Evolutionary conservation across 2,888 invertebrate species (phyloP).

Genomic region (Tachina grossa): DNA sequence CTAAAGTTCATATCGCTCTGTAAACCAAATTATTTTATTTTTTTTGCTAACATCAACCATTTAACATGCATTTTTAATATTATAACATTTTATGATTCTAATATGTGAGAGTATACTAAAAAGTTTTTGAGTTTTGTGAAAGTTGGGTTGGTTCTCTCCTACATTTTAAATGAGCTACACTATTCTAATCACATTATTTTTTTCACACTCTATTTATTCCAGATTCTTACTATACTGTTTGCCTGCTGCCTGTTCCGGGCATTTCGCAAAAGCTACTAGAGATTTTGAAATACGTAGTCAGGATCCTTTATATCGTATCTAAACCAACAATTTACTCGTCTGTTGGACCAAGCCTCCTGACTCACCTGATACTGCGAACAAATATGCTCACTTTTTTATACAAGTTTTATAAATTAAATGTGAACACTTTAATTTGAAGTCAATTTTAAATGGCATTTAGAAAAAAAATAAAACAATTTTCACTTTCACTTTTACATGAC

Average conservation of each 20-base stretch:
- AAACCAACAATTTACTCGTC: constrained; percentile 38
- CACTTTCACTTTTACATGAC: constrained; percentile 27
- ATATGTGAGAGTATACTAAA: too few relatives aligned
- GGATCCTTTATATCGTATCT: constrained; percentile 78
- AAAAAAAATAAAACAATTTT: constrained; percentile 42
- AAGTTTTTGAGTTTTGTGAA: too few relatives aligned
- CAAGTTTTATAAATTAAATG: constrained; percentile 36
- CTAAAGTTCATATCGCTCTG: too few relatives aligned
- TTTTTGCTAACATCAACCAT: too few relatives aligned
- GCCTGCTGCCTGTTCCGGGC: constrained; percentile 96
- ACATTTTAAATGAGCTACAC: neutral
- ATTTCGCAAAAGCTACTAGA: constrained; percentile 96
- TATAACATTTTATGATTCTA: too few relatives aligned
- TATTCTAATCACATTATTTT: constrained; percentile 45
- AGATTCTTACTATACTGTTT: constrained; percentile 94
- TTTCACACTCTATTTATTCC: constrained; percentile 77
- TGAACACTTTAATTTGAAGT: constrained; percentile 31
- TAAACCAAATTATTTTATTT: too few relatives aligned
- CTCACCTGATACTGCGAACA: constrained; percentile 17
- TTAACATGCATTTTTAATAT: too few relatives aligned
- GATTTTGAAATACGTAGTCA: constrained; percentile 85
- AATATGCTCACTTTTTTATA: constrained; percentile 31
- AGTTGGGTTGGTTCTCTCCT: too few relatives aligned
- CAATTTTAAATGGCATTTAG: constrained; percentile 56
- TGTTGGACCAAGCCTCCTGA: constrained; percentile 53